phyloP scores from a whole-genome alignment of 2,113 vertebrate species.

The Romanogobio albipinnatus region DNA sequence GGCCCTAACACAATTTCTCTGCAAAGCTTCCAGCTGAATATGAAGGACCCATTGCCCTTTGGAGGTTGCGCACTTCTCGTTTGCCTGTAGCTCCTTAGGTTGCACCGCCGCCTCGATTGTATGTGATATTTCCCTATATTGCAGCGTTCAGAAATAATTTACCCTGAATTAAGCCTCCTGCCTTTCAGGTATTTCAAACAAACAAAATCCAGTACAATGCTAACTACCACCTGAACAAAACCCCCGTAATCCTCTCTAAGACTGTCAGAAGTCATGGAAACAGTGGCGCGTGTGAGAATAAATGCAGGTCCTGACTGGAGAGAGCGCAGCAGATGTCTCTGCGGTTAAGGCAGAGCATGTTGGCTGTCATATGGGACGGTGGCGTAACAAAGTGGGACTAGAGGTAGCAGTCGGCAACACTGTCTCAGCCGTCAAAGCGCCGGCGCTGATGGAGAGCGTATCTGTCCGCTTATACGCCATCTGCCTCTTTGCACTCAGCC shows the following conservation, averaged over 20 bases:
- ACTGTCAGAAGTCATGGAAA: background rate
- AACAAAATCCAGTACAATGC: constrained; percentile 11
- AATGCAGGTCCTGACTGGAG: constrained; percentile 25
- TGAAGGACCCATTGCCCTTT: constrained; percentile 63
- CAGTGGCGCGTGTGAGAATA: constrained; percentile 9
- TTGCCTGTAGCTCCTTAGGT: constrained; percentile 3
- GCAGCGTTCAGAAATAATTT: constrained; percentile 6
- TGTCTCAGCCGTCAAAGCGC: constrained; percentile 60
- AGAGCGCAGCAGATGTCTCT: constrained; percentile 23
- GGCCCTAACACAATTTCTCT: constrained; percentile 61
- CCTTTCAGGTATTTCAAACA: constrained; percentile 28
- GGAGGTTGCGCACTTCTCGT: constrained; percentile 12
- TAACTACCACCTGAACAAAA: constrained; percentile 2
- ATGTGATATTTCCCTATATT: constrained; percentile 18
- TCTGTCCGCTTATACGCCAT: constrained; percentile 72
- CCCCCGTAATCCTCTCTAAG: background rate
- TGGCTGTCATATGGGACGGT: constrained; percentile 45
- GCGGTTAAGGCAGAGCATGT: constrained; percentile 50
- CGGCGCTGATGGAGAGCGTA: constrained; percentile 71
- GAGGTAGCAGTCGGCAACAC: constrained; percentile 60
- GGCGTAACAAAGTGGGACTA: constrained; percentile 53
- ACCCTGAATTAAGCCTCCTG: constrained; percentile 35
- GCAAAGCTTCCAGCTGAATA: constrained; percentile 56
- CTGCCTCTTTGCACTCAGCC: constrained; percentile 64
- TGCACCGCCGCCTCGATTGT: background rate